Conservation (phyloP, 2,888 invertebrate species). For the Tillus elongatus region DNA sequence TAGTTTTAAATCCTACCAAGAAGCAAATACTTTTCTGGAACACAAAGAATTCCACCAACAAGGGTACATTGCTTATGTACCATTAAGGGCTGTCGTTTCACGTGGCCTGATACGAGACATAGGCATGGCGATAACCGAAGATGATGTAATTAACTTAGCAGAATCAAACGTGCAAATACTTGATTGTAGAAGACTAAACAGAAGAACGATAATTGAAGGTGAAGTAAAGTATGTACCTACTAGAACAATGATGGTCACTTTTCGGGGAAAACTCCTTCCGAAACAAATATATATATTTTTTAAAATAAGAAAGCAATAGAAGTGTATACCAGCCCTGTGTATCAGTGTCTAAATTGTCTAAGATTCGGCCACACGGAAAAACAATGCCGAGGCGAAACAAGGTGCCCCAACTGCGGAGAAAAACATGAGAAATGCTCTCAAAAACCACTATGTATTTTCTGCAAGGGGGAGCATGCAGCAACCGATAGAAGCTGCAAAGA, state of each 20-base stretch:
- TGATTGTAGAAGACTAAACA: neutral
- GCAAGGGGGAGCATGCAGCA: too few species aligned
- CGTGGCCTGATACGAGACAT: neutral
- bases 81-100: neutral
- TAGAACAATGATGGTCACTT: neutral
- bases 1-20: neutral
- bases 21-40: neutral
- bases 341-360: neutral
- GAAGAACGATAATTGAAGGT: slow-evolving; percentile 1
- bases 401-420: neutral
- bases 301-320: neutral
- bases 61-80: neutral
- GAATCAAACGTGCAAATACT: too few species aligned
- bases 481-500: too few species aligned
- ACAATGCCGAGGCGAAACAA: neutral
- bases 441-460: too few species aligned
- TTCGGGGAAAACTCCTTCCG: neutral
- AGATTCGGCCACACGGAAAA: neutral
- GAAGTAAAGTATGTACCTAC: neutral
- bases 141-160: too few species aligned
- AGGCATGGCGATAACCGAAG: neutral
- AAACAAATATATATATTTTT: neutral
- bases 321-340: neutral
- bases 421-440: too few species aligned
- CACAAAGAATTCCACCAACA: neutral